These are phyloP conservation scores for Lasioglossum oenotherae DNA, from an alignment of 2,888 invertebrate species.

Conservation along the genomic window DNA sequence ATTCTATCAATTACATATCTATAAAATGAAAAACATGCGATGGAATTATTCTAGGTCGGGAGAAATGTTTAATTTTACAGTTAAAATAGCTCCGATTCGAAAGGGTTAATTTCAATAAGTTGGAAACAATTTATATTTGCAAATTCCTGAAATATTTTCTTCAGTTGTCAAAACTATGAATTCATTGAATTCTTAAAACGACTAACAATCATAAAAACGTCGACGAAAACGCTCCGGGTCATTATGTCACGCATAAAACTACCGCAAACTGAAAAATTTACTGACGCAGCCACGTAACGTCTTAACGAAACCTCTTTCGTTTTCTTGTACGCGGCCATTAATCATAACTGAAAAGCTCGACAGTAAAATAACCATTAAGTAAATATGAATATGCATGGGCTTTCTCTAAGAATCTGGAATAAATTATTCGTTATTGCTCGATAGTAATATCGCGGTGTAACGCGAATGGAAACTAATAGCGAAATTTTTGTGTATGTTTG, in stretches of 20 bases:
- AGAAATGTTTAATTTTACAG: too few species aligned
- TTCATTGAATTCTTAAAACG: neutral
- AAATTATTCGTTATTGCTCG: neutral
- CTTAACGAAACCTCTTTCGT: neutral
- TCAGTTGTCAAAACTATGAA: too few species aligned
- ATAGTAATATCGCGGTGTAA: neutral
- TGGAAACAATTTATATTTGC: too few species aligned
- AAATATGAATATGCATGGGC: neutral
- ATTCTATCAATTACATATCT: too few species aligned
- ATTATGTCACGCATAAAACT: neutral
- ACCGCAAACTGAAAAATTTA: neutral
- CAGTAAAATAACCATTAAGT: neutral
- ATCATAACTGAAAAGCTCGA: neutral
- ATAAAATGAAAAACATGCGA: too few species aligned
- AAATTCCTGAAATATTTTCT: too few species aligned
- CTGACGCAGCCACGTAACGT: neutral
- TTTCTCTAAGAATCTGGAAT: neutral
- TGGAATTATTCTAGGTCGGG: too few species aligned
- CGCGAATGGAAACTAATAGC: neutral
- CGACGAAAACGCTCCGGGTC: neutral
- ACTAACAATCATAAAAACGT: neutral
- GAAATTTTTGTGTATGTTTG: neutral
- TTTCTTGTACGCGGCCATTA: neutral
- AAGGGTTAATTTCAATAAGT: too few species aligned
- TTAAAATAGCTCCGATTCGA: too few species aligned